Base-by-base conservation (phyloP, 2,888 invertebrate genomes). In the Odiellus spinosus region DNA sequence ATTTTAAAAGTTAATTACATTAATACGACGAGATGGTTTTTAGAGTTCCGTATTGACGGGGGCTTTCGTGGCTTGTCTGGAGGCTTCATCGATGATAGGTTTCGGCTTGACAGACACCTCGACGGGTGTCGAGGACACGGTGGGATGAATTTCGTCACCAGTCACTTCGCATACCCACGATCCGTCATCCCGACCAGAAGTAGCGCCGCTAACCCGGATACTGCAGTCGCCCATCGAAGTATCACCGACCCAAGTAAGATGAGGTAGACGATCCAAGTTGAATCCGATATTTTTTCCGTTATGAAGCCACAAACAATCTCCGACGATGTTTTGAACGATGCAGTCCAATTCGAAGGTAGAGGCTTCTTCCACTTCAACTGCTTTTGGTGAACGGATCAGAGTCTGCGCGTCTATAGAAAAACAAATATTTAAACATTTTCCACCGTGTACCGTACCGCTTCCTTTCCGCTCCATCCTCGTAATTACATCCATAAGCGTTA, bases 81-180 rank as follows among this genome's bases (percentile, higher is more conserved):
- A 26, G 26, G 26, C 26, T 26, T 26, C 26, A 4, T 8, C 26
- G 26, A 26, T 26, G 26, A 8, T 26, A 26, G 26, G 4, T 8
- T 6, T 8, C 8, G 26, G 26, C 4, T 26, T 26, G 26, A 26
- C 26, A 26, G 26, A 6, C 5, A 26, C 26, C 4, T 8, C 5
- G 8, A 26, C 26, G 5, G 26, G 26, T 6, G 8, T 4, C 4
- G 26, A 26, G 5, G 26, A 26, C 4, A 26, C 26, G 5, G 26
- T 26, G 4, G 26, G 8, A 8, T 8, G 26, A 26, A 26, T 6
- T 26, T 26, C 38, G 40, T 54, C 53, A 12, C 53, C 55, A 36
- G 52, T 55, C 15, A 55, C 49, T 43, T 50, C 50, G 45, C 55
- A 55, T 2, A 50, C 41, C 55, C 55, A 55, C 21, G 53, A 46